These are phyloP conservation scores for Morelia viridis DNA, from an alignment of 2,797 vertebrate species.

Conservation along the genomic window DNA sequence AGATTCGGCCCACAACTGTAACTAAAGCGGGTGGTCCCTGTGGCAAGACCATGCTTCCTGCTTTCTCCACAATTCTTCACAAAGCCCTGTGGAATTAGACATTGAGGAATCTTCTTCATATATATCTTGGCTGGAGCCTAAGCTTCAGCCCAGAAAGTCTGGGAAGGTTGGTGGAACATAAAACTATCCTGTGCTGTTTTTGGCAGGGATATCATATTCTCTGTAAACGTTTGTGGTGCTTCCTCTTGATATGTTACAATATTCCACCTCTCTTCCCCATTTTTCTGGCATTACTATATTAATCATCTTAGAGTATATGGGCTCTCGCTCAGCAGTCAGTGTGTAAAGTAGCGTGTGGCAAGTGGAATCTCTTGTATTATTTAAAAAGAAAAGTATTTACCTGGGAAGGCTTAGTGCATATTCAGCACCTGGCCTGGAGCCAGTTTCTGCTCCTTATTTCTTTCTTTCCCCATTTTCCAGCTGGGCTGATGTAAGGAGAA, in stretches of 20 bases:
- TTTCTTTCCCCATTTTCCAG: constrained; percentile 50
- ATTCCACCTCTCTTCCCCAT: constrained; percentile 39
- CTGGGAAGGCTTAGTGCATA: constrained; percentile 56
- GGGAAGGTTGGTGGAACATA: constrained; percentile 47
- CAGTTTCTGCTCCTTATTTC: constrained; percentile 7
- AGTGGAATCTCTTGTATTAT: constrained; percentile 24
- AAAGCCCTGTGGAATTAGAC: background rate
- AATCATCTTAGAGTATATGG: constrained; percentile 29
- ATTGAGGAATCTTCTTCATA: constrained; percentile 2
- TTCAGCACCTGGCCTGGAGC: constrained; percentile 54
- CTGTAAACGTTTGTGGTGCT: constrained; percentile 45
- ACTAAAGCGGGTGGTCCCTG: background rate
- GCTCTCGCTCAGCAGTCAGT: constrained; percentile 45
- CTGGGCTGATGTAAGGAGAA: constrained; percentile 64
- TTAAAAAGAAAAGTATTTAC: constrained; percentile 57
- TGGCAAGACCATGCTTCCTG: background rate
- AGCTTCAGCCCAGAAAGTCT: background rate
- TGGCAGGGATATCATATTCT: constrained; percentile 42
- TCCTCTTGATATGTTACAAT: constrained; percentile 46
- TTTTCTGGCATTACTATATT: constrained; percentile 29
- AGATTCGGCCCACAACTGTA: background rate
- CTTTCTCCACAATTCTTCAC: background rate
- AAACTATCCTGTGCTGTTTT: constrained; percentile 48
- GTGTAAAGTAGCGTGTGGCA: constrained; percentile 23
- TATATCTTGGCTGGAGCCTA: constrained; percentile 15